Conservation (phyloP, 2,888 invertebrate genomes). For the Tipula confusa region DNA sequence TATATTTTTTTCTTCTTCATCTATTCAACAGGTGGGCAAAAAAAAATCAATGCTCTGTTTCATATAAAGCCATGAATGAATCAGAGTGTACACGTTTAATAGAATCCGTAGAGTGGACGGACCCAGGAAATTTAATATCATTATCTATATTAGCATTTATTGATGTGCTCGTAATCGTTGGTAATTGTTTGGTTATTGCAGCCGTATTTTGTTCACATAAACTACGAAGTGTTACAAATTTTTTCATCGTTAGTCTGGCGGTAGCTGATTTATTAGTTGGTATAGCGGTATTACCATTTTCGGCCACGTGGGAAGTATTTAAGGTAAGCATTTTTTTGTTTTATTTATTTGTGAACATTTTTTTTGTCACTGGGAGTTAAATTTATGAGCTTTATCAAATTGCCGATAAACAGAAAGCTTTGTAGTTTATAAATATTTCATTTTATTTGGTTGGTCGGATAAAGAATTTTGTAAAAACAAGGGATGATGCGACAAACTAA, state of each 20-base stretch:
- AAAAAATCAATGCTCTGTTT: background rate
- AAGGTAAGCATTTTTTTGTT: conserved; percentile 58
- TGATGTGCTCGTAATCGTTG: conserved; percentile 83
- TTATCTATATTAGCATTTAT: conserved; percentile 75
- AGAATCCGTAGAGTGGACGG: conserved; percentile 77
- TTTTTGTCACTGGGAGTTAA: too few species aligned
- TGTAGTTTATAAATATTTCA: too few species aligned
- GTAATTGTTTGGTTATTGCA: conserved; percentile 86
- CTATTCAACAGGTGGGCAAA: conserved; percentile 43
- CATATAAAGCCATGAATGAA: conserved; percentile 66
- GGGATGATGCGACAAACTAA: too few species aligned
- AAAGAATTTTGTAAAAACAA: too few species aligned
- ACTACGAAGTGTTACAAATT: conserved; percentile 90
- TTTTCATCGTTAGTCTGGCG: conserved; percentile 94
- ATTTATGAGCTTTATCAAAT: too few species aligned
- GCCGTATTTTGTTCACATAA: conserved; percentile 89
- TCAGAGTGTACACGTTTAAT: conserved; percentile 76
- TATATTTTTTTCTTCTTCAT: background rate
- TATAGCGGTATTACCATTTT: conserved; percentile 90
- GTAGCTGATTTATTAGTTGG: conserved; percentile 96
- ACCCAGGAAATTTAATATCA: conserved; percentile 70
- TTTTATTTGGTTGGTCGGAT: too few species aligned
- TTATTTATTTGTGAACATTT: background rate
- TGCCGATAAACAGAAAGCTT: too few species aligned
- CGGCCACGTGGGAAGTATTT: conserved; percentile 89